Conservation (phyloP, 2,113 vertebrate genomes). For the Axis porcinus region DNA sequence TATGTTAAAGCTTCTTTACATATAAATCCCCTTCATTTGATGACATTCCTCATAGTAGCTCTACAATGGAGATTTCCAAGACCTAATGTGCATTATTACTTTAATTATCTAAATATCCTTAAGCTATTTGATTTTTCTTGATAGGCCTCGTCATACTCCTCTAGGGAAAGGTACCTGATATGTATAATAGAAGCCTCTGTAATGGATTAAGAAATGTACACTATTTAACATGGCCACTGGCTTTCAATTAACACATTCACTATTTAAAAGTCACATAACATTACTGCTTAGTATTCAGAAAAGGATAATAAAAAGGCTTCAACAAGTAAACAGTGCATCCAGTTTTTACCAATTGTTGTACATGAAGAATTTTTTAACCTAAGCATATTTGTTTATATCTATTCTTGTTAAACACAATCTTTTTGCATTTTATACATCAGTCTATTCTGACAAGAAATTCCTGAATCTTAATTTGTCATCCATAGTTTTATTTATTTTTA, state of each 20-base stretch:
- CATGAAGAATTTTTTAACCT: not conserved
- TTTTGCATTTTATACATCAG: not conserved
- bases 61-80: not conserved
- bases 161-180: not conserved
- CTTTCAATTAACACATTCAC: not conserved
- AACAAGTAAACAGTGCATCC: not conserved
- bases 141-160: not conserved
- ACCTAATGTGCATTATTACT: not conserved
- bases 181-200: not conserved
- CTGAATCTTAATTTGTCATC: not conserved
- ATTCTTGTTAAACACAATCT: not conserved
- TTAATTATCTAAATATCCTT: not conserved
- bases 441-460: not conserved
- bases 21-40: not conserved
- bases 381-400: not conserved
- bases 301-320: not conserved
- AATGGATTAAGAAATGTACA: not conserved
- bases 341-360: not conserved
- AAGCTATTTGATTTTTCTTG: not conserved
- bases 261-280: not conserved
- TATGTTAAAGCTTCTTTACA: not conserved
- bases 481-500: not conserved
- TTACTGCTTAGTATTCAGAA: not conserved
- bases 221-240: rapidly evolving
- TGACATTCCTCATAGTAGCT: not conserved